Percentiles rank a stretch among this genome's conserved stretches.
These are phyloP conservation scores for Oryctes rhinoceros DNA, from an alignment of 1,140 invertebrate genomes.

Conservation along the genomic window DNA sequence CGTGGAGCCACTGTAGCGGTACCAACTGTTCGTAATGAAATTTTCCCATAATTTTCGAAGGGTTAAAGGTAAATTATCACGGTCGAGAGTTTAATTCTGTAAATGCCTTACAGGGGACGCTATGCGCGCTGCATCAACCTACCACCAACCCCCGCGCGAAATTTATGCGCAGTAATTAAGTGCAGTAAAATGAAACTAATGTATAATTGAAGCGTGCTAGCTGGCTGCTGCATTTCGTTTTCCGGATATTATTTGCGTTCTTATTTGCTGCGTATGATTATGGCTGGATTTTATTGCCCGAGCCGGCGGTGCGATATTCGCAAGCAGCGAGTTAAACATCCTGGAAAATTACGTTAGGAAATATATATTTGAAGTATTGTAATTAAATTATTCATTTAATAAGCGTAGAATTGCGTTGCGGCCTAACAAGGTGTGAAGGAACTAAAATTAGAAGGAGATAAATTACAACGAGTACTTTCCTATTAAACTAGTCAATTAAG, in stretches of 20 bases:
- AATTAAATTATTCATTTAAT: too few species aligned
- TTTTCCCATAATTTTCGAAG: slow-evolving; percentile 18
- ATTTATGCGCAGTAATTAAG: slow-evolving; percentile 26
- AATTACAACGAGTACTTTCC: too few species aligned
- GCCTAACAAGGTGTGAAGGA: too few species aligned
- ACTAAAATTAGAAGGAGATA: too few species aligned
- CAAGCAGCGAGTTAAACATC: too few species aligned
- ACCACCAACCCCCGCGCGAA: neutral
- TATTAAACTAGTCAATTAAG: too few species aligned
- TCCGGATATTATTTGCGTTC: slow-evolving; percentile 7
- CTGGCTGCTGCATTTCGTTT: neutral
- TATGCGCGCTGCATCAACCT: neutral
- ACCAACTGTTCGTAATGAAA: slow-evolving; percentile 24
- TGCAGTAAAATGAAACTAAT: slow-evolving; percentile 24
- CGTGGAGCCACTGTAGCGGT: too few species aligned
- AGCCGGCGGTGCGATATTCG: too few species aligned
- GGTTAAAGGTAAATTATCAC: slow-evolving; percentile 30
- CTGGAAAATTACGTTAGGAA: too few species aligned
- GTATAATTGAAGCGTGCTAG: neutral
- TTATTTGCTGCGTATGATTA: neutral
- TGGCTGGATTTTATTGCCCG: neutral
- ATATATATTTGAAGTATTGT: too few species aligned
- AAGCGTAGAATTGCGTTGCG: too few species aligned
- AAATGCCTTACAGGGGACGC: slow-evolving; percentile 16
- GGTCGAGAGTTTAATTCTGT: slow-evolving; percentile 29